These are phyloP conservation scores for Zaprionus gabonicus DNA, from an alignment of 1,140 invertebrate species.

Conservation along the genomic window DNA sequence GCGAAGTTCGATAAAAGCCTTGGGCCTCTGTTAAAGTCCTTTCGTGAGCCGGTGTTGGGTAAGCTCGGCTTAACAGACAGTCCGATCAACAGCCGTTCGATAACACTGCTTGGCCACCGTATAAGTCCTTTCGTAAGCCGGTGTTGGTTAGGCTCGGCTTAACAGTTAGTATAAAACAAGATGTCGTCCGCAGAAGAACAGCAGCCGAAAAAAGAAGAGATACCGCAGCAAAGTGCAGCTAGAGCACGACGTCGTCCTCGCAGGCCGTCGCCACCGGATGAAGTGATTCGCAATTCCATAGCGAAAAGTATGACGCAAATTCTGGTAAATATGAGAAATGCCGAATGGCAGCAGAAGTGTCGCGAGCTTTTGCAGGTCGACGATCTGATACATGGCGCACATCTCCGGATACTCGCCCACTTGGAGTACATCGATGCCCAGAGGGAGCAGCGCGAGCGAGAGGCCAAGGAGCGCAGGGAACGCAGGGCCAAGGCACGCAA, in stretches of 20 bases:
- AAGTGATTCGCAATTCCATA: conserved; percentile 60
- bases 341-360: conserved; percentile 37
- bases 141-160: background rate
- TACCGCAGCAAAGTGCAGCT: background rate
- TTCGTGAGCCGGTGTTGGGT: background rate
- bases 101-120: background rate
- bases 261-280: conserved; percentile 31
- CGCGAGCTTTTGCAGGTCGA: conserved; percentile 53
- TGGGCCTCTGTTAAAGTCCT: background rate
- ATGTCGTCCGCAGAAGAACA: conserved; percentile 35
- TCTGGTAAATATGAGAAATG: conserved; percentile 58
- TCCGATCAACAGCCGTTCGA: no score
- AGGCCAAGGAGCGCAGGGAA: conserved; percentile 1
- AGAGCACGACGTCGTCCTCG: conserved; percentile 11
- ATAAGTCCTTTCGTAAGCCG: background rate
- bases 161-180: conserved; percentile 2
- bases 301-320: conserved; percentile 60
- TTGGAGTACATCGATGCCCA: conserved; percentile 51
- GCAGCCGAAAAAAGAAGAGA: background rate
- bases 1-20: no score
- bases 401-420: conserved; percentile 29
- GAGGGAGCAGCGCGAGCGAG: conserved; percentile 31
- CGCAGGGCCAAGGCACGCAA: background rate
- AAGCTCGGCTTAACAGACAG: conserved; percentile 7
- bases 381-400: conserved; percentile 42